Evolutionary conservation across 2,113 vertebrate genomes (phyloP), one percentile per base, ranked within the genome.

Genomic region (Anas platyrhynchos): DNA sequence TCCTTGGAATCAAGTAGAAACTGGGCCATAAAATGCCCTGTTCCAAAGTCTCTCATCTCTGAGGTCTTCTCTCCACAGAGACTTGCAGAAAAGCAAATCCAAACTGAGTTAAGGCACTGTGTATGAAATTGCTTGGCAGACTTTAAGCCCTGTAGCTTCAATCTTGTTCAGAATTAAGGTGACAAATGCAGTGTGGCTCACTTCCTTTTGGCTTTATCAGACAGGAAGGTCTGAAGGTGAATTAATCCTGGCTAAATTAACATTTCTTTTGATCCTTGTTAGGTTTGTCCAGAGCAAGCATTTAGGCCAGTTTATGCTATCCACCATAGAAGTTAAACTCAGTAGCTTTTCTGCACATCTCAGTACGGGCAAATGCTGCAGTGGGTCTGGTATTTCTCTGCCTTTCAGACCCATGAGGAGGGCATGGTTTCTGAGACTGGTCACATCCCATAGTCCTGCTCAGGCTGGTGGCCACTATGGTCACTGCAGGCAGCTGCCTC

Each of bases 31-130:
- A 46, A 41, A 65, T 29, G 8, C 3, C 17, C 31, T 65, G 7
- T 46, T 55, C 59, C 36, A 27, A 73, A 41, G 15, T 31, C 22
- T 17, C 17, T 68, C 16, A 22, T 55, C 17, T 65, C 23, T 63
- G 48, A 61, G 31, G 27, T 13, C 4, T 61, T 12, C 22, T 27
- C 50, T 21, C 5, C 25, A 31, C 2, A 27, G 38, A 74, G 15
- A 58, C 22, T 32, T 87, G 41, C 18, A 71, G 69, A 41, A 84
- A 77, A 81, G 4, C 6, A 11, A 83, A 72, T 58, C 43, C 46
- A 73, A n/a, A 26, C 7, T 11, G 3, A 77, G 48, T 25, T 0
- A 1, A 76, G 68, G 22, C 56, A 15, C 2, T 8, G 0, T 16
- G 11, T 5, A 1, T 0, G 32, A 86, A 91, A 86, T 67, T 27